Conservation (phyloP, 2,113 vertebrate species). For the Hippocampus barbouri region DNA sequence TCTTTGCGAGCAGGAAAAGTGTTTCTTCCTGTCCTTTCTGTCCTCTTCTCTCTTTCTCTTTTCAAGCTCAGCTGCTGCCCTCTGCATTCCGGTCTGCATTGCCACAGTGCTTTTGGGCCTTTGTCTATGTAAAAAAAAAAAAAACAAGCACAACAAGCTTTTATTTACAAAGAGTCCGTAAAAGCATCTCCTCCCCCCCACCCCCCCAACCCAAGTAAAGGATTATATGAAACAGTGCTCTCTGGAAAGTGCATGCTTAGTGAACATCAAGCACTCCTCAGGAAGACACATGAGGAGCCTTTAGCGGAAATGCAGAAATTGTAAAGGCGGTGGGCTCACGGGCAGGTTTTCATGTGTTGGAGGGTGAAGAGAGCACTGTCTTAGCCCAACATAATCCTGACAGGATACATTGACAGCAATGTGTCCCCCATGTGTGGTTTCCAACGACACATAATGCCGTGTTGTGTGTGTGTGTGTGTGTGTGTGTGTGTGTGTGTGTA, state of each 20-base stretch:
- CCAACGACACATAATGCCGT: conserved; percentile 60
- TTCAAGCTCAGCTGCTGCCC: conserved; percentile 72
- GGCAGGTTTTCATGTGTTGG: conserved; percentile 16
- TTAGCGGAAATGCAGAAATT: not conserved
- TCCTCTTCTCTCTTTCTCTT: conserved; percentile 64
- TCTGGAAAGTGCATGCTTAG: conserved; percentile 53
- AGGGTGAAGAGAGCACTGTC: conserved; percentile 75
- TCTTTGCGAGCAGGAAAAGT: conserved; percentile 77
- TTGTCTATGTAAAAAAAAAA: conserved; percentile 56
- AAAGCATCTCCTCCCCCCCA: conserved; percentile 53
- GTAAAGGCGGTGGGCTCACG: not conserved
- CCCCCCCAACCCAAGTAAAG: conserved; percentile 42
- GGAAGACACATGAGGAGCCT: conserved; percentile 1
- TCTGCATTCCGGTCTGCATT: conserved; percentile 80
- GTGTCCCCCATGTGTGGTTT: conserved; percentile 71
- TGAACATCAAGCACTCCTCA: not conserved
- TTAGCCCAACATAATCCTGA: conserved; percentile 72
- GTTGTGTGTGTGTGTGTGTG: conserved; percentile 24
- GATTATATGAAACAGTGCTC: conserved; percentile 80
- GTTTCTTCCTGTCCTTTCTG: conserved; percentile 50
- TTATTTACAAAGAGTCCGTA: conserved; percentile 74
- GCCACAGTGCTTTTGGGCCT: conserved; percentile 73
- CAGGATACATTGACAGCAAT: conserved; percentile 74
- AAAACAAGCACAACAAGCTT: conserved; percentile 46
- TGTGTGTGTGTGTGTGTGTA: no score